Percentiles rank a stretch among this genome's conserved stretches.
Evolutionary conservation across 2,888 invertebrate species (phyloP).

Genomic region (Malthinus seriepunctatus): DNA sequence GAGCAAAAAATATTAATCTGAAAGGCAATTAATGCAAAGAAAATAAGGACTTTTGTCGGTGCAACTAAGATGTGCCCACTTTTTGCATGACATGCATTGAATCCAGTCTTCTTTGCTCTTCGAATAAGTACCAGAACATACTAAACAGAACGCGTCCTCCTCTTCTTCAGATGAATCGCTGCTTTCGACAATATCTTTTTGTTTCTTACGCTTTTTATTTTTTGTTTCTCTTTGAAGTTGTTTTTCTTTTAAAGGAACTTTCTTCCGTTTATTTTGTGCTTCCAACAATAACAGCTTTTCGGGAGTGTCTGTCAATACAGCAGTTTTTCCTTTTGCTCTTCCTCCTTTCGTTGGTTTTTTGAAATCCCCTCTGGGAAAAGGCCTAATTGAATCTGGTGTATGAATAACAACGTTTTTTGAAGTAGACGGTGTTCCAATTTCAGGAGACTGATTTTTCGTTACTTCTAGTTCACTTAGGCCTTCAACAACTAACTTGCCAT

Average conservation of each 20-base stretch:
- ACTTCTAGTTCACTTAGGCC: neutral
- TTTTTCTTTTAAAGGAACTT: too few relatives aligned
- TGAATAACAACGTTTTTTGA: neutral
- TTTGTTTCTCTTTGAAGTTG: too few relatives aligned
- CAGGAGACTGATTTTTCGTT: neutral
- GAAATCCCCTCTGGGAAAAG: slow-evolving; percentile 11
- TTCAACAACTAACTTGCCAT: neutral
- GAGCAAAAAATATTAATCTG: too few relatives aligned
- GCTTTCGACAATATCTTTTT: too few relatives aligned
- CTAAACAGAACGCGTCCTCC: slow-evolving; percentile 10
- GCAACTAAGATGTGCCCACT: slow-evolving; percentile 9
- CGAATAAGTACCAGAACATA: slow-evolving; percentile 9
- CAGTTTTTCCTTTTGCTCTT: neutral
- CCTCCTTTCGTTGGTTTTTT: slow-evolving; percentile 18
- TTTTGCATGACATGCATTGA: slow-evolving; percentile 7
- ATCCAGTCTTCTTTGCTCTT: slow-evolving; percentile 10
- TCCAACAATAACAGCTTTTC: neutral
- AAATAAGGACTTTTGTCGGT: neutral
- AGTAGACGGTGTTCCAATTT: neutral
- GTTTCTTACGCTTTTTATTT: too few relatives aligned
- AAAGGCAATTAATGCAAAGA: slow-evolving; percentile 6
- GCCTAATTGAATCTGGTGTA: neutral
- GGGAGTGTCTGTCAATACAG: neutral
- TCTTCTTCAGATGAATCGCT: slow-evolving; percentile 1
- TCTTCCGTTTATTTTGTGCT: neutral